Evolutionary conservation across 2,113 vertebrate species (phyloP), one percentile per base, ranked within the genome.

Genomic region (human (Homo sapiens)): DNA sequence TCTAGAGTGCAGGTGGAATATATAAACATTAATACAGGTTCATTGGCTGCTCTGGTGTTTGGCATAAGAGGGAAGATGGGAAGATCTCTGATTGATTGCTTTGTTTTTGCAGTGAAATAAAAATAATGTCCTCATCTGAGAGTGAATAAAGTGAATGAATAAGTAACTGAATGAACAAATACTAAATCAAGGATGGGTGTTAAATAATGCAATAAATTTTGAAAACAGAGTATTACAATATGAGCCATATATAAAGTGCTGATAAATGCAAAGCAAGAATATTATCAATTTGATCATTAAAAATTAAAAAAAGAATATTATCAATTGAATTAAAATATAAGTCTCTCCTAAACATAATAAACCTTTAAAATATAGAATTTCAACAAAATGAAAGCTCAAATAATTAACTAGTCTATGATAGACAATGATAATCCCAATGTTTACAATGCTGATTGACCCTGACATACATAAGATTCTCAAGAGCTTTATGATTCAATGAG

Each of bases 91-190:
- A 70, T 48, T 55, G 17, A 4, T 55, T n/a, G 4, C 4, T 30
- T 43, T 30, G 18, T 25, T 55, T 48, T 40, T 43, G 40, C 20
- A 30, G 45, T 79, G 27, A 78, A 59, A 78, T 70, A 55, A 89
- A 89, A 81, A 94, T 78, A 94, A 79, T 79, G n/a, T 10, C 27
- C 83, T 89, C 30, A 78, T 78, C 59, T 43, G 78, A 96, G 13
- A 61, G 23, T 59, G 20, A 50, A 72, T 79, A 40, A 70, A 89
- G 6, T 81, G 55, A 85, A 40, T 66, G 45, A 81, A 78, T 70
- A 57, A 30, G 27, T 57, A 40, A 75, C 38, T 82, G 11, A 48
- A 52, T 86, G 18, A 86, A 73, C 75, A 70, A 76, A 70, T 70
- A 57, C 16, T 78, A 94, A 88, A 61, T 83, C 40, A 92, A 4